Conservation (phyloP, 1,140 invertebrate species). For the Drosophila sucinea region DNA sequence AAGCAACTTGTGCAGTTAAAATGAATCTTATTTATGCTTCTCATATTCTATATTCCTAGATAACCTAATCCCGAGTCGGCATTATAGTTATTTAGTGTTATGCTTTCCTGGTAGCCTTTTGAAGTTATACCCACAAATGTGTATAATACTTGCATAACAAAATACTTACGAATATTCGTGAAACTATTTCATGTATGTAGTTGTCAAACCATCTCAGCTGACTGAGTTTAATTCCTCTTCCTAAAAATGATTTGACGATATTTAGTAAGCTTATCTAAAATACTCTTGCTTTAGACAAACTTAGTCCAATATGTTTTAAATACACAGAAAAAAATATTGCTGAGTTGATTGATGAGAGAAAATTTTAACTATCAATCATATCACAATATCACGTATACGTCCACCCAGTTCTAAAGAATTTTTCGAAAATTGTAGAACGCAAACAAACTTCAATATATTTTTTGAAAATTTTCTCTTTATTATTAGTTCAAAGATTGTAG, state of each 20-base stretch:
- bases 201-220: constrained; percentile 15
- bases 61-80: background rate
- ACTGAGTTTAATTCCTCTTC: constrained; percentile 21
- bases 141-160: background rate
- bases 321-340: background rate
- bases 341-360: too few species aligned
- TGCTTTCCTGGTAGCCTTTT: background rate
- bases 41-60: background rate
- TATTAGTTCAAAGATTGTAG: too few species aligned
- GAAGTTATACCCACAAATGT: background rate
- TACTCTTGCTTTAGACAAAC: background rate
- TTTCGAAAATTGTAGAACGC: too few species aligned
- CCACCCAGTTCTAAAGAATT: too few species aligned
- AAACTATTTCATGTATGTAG: constrained; percentile 16
- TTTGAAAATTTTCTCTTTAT: too few species aligned
- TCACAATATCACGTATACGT: too few species aligned
- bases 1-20: too few species aligned
- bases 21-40: too few species aligned
- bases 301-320: background rate
- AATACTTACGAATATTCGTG: constrained; percentile 7
- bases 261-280: constrained; percentile 15
- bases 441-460: too few species aligned
- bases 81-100: background rate
- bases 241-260: constrained; percentile 1
- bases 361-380: too few species aligned